Evolutionary conservation across 2,888 invertebrate species (phyloP).

Genomic region (Cephus pygmeus): DNA sequence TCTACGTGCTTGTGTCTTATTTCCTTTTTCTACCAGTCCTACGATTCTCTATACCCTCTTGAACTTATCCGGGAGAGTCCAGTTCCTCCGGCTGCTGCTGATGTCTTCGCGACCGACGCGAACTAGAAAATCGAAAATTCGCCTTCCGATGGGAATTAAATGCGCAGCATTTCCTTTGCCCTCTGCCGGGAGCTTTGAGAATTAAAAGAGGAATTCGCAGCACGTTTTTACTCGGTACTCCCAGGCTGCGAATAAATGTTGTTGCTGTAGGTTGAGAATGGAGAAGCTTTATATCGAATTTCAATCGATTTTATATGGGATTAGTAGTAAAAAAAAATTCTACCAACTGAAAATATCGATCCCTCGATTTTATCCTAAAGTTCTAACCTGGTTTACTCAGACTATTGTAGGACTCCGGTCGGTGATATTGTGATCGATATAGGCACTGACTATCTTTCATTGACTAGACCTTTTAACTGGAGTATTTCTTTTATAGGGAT

Average conservation of each 20-base stretch:
- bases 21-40: neutral
- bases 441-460: neutral
- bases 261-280: neutral
- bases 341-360: neutral
- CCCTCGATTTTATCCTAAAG: neutral
- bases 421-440: neutral
- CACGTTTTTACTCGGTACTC: neutral
- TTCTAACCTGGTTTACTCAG: neutral
- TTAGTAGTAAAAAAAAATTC: neutral
- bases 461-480: neutral
- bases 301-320: neutral
- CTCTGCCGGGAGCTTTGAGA: constrained; percentile 11
- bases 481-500: neutral
- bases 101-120: neutral
- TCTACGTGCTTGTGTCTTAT: neutral
- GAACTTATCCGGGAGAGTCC: neutral
- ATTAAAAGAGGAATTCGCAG: constrained; percentile 15
- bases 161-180: constrained; percentile 22
- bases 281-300: constrained; percentile 29
- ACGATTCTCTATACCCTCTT: neutral
- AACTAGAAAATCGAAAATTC: constrained; percentile 18
- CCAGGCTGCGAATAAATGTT: neutral
- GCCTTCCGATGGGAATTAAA: constrained; percentile 30
- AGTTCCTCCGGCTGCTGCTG: neutral
- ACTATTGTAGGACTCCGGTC: neutral